A percentile compares a stretch with the other conserved stretches of the same genome.
Conservation (phyloP, 2,888 invertebrate species). For the Mantis religiosa region DNA sequence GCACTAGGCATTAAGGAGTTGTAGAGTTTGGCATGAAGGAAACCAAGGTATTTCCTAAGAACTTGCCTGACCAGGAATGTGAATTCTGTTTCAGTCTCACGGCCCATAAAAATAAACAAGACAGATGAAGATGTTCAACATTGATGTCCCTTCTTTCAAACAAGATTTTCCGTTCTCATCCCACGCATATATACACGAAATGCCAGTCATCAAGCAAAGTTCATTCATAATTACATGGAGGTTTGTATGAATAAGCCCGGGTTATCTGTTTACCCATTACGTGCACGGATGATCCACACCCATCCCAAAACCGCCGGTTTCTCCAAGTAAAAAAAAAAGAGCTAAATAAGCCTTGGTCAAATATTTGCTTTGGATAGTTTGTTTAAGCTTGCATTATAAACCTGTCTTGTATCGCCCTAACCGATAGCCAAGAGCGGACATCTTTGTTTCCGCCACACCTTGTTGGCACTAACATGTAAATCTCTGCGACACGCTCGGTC, state of each 20-base stretch:
- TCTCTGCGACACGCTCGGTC: background rate
- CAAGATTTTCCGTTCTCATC: background rate
- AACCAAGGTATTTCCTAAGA: background rate
- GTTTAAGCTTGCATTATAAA: background rate
- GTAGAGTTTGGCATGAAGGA: no score
- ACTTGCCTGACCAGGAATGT: background rate
- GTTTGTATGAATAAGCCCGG: conserved; percentile 15
- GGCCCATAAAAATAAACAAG: background rate
- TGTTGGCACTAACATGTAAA: background rate
- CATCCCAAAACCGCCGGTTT: background rate
- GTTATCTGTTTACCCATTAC: conserved; percentile 20
- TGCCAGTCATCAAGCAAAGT: background rate
- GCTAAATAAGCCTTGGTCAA: conserved; percentile 13
- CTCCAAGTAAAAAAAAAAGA: background rate
- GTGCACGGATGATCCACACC: background rate
- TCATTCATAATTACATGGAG: conserved; percentile 18
- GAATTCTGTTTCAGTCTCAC: background rate
- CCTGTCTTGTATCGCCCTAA: background rate
- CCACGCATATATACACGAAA: background rate
- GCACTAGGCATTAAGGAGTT: no score
- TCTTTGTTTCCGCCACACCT: background rate
- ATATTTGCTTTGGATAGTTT: conserved; percentile 17
- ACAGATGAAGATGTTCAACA: background rate
- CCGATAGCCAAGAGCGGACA: background rate
- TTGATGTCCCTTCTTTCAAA: background rate